These are phyloP conservation scores for Drepana arcuata DNA, from an alignment of 1,140 invertebrate species.

Conservation along the genomic window DNA sequence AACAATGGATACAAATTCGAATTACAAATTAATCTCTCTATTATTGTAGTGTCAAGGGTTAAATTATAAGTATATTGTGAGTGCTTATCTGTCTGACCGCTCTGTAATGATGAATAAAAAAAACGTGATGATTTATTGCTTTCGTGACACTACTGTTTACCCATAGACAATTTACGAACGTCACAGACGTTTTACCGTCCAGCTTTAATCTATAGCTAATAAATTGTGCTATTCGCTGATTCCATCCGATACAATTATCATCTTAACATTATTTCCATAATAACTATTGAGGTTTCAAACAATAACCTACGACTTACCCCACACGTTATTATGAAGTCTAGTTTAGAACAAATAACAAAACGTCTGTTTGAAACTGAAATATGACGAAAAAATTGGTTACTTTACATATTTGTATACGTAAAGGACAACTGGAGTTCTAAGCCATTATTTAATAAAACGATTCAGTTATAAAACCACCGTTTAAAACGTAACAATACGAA, in stretches of 20 bases:
- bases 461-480: not conserved
- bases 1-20: too few species aligned
- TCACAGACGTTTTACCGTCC: slow-evolving; percentile 28
- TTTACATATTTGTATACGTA: too few species aligned
- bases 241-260: slow-evolving; percentile 36
- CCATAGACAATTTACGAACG: slow-evolving; percentile 9
- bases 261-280: slow-evolving; percentile 43
- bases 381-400: too few species aligned
- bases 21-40: too few species aligned
- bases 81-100: slow-evolving; percentile 12
- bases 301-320: slow-evolving; percentile 51
- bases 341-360: slow-evolving; percentile 1
- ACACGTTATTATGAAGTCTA: slow-evolving; percentile 28
- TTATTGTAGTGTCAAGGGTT: too few species aligned
- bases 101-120: slow-evolving; percentile 2
- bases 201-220: slow-evolving; percentile 46
- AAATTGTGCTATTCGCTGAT: slow-evolving; percentile 57
- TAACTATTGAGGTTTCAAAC: slow-evolving; percentile 63
- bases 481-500: too few species aligned
- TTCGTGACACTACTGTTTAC: slow-evolving; percentile 19
- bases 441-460: not conserved
- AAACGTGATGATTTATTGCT: slow-evolving; percentile 40
- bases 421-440: too few species aligned
- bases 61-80: too few species aligned
- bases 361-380: too few species aligned